Base-by-base conservation (phyloP, 2,113 vertebrate genomes). In the Nothoprocta perdicaria region DNA sequence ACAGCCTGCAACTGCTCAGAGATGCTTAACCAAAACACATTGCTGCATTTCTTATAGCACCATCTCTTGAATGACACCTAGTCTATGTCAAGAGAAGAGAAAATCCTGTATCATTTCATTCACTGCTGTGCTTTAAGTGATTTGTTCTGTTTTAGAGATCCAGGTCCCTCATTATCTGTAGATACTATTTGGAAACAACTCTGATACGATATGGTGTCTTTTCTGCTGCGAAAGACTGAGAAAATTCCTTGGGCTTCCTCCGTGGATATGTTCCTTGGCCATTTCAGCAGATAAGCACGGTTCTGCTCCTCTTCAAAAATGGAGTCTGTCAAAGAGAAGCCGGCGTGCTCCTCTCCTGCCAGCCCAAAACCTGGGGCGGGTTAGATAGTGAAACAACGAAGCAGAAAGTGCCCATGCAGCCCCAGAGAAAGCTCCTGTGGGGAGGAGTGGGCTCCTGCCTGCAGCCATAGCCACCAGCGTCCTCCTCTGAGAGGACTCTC, bases 281-380 rank as follows among this genome's bases (percentile, higher is more conserved):
- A 45, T 27, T 80, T 58, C 33, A 53, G n/a, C 17, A 72, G 13
- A 61, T 26, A n/a, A 68, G 17, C 12, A 12, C 0, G 14, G 21
- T 69, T 62, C 2, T 1, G 24, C 57, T 66, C 26, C 50, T 17
- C 45, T 31, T 50, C 5, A 62, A 71, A 71, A 27, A 38, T 0
- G 3, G 10, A 76, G 12, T 16, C 17, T 55, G 35, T 7, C 26
- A 62, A 53, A 13, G 24, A 77, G 27, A 2, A 76, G 35, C 2
- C 1, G 6, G 6, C 81, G 5, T 26, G 33, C 50, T 8, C 4
- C 4, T 23, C 12, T 90, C 76, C 12, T 18, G 14, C 6, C 19
- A 0, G 7, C 41, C 1, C 0, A 0, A 19, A 11, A 26, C 18
- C 13, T 88, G 57, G 2, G 1, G 13, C 4, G 15, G 22, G 2